Conservation (phyloP, 2,888 invertebrate genomes). For the Itoplectis maculator region DNA sequence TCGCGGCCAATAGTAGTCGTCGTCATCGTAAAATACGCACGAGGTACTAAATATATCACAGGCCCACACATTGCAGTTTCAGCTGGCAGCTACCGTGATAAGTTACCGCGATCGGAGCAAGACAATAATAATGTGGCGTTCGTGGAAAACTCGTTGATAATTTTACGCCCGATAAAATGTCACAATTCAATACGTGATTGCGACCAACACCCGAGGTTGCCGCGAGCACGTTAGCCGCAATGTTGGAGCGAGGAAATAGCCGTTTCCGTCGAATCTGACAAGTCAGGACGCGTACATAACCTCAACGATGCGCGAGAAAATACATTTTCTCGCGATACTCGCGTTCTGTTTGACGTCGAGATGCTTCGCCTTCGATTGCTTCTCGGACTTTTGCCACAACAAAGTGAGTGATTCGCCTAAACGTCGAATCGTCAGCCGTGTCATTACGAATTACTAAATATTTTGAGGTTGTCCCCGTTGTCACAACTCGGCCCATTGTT, state of each 20-base stretch:
- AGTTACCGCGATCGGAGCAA: not conserved
- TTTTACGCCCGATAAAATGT: slow-evolving; percentile 1
- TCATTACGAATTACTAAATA: not conserved
- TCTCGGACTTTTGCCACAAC: slow-evolving; percentile 77
- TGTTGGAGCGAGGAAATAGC: slow-evolving; percentile 30
- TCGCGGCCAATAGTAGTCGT: not conserved
- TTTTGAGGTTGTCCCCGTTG: not conserved
- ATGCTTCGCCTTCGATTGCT: slow-evolving; percentile 73
- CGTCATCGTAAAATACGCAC: too few species aligned
- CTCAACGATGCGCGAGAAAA: slow-evolving; percentile 72
- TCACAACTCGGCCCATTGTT: not conserved
- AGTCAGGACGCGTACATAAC: slow-evolving; percentile 65
- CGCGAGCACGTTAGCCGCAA: not conserved
- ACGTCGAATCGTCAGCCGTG: too few species aligned
- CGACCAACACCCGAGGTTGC: not conserved
- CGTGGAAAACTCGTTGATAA: not conserved
- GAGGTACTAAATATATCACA: too few species aligned
- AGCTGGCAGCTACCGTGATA: not conserved
- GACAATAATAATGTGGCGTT: not conserved
- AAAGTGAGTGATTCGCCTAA: slow-evolving; percentile 71
- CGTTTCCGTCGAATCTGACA: slow-evolving; percentile 17
- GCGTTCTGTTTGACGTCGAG: slow-evolving; percentile 66
- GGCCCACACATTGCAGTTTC: too few species aligned
- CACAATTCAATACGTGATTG: not conserved
- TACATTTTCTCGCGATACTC: slow-evolving; percentile 66